Conservation (phyloP, 2,888 invertebrate genomes). For the Leuctra nigra region DNA sequence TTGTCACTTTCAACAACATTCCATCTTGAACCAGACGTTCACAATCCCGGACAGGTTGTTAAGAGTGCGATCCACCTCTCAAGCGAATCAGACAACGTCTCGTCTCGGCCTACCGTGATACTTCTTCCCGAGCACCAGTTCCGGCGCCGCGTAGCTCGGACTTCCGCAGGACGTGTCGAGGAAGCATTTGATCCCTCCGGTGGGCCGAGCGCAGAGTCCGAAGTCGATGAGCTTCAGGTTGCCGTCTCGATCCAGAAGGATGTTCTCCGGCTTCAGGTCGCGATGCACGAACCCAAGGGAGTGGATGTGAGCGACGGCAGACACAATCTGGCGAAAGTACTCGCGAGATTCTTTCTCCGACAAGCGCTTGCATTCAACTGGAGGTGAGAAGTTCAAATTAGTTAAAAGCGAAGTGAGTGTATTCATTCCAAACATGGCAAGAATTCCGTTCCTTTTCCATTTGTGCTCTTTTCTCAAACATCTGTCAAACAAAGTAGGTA, state of each 20-base stretch:
- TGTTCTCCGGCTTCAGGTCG: slow-evolving; percentile 80
- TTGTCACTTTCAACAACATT: too few relatives aligned
- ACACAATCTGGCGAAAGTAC: slow-evolving; percentile 71
- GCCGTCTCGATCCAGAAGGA: slow-evolving; percentile 64
- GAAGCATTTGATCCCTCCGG: slow-evolving; percentile 52
- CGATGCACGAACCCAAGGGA: slow-evolving; percentile 68
- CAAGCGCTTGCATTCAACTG: slow-evolving; percentile 62
- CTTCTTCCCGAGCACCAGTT: slow-evolving; percentile 50
- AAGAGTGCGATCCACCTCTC: too few relatives aligned
- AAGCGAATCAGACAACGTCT: too few relatives aligned
- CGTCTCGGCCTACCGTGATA: slow-evolving; percentile 46
- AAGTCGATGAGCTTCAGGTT: slow-evolving; percentile 76
- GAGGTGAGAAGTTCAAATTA: too few relatives aligned
- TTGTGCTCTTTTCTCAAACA: not conserved
- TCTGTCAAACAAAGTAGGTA: too few relatives aligned
- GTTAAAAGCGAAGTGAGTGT: slow-evolving; percentile 3
- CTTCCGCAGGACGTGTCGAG: slow-evolving; percentile 60
- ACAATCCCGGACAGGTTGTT: too few relatives aligned
- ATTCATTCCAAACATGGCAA: too few relatives aligned
- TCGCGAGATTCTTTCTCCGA: slow-evolving; percentile 64
- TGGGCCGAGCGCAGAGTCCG: slow-evolving; percentile 68
- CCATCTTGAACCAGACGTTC: too few relatives aligned
- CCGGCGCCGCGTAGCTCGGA: slow-evolving; percentile 70
- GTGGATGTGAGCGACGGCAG: slow-evolving; percentile 72
- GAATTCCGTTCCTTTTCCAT: not conserved